A percentile compares a stretch with the other conserved stretches of the same genome.
These are phyloP conservation scores for Rhorus exstirpatorius DNA, from an alignment of 2,888 invertebrate genomes.

Conservation along the genomic window DNA sequence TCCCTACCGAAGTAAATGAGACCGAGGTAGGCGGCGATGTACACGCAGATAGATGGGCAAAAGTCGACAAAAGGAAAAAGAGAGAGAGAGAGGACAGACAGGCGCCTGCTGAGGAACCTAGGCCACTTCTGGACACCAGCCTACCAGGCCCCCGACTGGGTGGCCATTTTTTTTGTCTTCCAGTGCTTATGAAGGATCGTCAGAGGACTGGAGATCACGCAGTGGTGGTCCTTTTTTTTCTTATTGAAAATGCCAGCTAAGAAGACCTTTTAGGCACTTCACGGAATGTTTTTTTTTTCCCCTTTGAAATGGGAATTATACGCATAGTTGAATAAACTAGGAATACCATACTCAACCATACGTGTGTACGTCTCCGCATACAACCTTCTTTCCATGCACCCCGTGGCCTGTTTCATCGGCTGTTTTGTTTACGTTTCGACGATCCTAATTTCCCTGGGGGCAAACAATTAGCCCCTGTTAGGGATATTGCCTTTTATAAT, in stretches of 20 bases:
- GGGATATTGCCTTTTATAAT: background rate
- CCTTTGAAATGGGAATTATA: constrained; percentile 49
- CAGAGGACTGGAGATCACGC: constrained; percentile 46
- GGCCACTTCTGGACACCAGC: constrained; percentile 64
- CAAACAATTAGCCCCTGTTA: constrained; percentile 61
- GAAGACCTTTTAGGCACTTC: constrained; percentile 38
- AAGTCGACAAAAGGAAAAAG: constrained; percentile 29
- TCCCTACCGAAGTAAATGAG: constrained; percentile 38
- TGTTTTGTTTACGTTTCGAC: constrained; percentile 56
- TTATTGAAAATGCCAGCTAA: constrained; percentile 31
- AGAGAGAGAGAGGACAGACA: constrained; percentile 45
- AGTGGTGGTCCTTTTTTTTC: constrained; percentile 51
- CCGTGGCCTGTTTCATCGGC: constrained; percentile 33
- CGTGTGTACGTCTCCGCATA: background rate
- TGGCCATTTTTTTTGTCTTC: constrained; percentile 65
- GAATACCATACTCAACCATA: constrained; percentile 1
- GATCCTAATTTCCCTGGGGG: constrained; percentile 63
- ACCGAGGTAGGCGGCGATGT: constrained; percentile 23
- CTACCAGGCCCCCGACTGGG: constrained; percentile 65
- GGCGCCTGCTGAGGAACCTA: constrained; percentile 57
- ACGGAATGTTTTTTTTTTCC: constrained; percentile 59
- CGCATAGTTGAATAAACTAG: constrained; percentile 58
- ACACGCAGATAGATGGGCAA: constrained; percentile 25
- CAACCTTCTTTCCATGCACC: constrained; percentile 13
- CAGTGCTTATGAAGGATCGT: constrained; percentile 52